phyloP scores from a whole-genome alignment of 2,888 invertebrate genomes.

The Phengaris alcon region DNA sequence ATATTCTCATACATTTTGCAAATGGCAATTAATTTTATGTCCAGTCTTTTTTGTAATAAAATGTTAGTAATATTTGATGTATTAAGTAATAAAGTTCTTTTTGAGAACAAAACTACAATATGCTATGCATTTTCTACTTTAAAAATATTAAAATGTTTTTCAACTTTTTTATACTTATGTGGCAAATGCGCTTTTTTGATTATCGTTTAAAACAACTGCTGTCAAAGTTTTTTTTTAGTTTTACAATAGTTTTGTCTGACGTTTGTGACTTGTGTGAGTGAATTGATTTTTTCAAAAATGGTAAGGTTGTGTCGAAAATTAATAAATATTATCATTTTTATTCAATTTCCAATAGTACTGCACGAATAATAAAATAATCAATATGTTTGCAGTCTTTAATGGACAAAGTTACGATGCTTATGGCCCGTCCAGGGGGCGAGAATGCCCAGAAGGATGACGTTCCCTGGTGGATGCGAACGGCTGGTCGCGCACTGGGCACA shows the following conservation, averaged over 20 bases:
- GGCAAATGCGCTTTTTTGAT: neutral
- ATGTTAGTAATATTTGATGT: too few species aligned
- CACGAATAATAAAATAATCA: conserved; percentile 44
- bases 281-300: conserved; percentile 77
- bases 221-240: neutral
- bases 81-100: too few species aligned
- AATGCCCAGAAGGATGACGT: conserved; percentile 88
- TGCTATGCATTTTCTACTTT: too few species aligned
- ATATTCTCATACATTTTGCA: too few species aligned
- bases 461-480: conserved; percentile 94
- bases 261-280: conserved; percentile 63
- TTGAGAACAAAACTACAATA: too few species aligned
- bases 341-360: neutral
- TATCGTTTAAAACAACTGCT: neutral
- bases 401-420: conserved; percentile 88
- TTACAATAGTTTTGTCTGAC: conserved; percentile 46
- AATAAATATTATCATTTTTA: conserved; percentile 44
- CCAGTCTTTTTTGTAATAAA: too few species aligned
- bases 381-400: conserved; percentile 82
- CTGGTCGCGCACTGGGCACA: conserved; percentile 89
- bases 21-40: too few species aligned
- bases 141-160: too few species aligned
- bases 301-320: conserved; percentile 50
- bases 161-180: too few species aligned
- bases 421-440: conserved; percentile 90